Evolutionary conservation across 2,113 vertebrate species (phyloP).

Genomic region (Sceloporus tristichus): DNA sequence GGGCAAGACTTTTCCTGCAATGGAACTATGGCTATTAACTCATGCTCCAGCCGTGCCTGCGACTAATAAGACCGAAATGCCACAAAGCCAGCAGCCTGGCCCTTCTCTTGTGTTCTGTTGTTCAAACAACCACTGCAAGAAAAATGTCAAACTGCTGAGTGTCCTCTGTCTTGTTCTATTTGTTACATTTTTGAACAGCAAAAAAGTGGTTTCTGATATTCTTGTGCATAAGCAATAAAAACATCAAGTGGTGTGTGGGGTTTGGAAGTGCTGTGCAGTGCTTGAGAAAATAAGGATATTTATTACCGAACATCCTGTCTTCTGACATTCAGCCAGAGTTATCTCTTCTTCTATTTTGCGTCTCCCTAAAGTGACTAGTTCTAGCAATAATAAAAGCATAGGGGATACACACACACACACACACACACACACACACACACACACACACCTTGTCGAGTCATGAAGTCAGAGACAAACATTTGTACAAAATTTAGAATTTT

Average conservation of each 20-base stretch:
- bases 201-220: background rate
- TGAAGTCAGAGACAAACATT: background rate
- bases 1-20: background rate
- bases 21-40: background rate
- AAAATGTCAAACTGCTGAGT: background rate
- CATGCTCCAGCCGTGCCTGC: background rate
- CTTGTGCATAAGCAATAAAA: slow-evolving; percentile 28
- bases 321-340: background rate
- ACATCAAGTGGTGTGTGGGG: background rate
- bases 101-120: background rate
- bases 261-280: background rate
- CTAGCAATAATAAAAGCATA: background rate
- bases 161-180: background rate
- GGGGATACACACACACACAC: background rate
- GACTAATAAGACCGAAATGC: background rate
- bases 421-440: background rate
- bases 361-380: background rate
- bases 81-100: background rate
- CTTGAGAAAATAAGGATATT: background rate
- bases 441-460: background rate
- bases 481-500: slow-evolving; percentile 14
- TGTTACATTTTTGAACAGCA: slow-evolving; percentile 4
- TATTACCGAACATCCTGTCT: too few species aligned
- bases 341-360: background rate
- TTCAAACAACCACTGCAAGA: background rate